Evolutionary conservation across 2,888 invertebrate species (phyloP).

Genomic region (Hyalella azteca): DNA sequence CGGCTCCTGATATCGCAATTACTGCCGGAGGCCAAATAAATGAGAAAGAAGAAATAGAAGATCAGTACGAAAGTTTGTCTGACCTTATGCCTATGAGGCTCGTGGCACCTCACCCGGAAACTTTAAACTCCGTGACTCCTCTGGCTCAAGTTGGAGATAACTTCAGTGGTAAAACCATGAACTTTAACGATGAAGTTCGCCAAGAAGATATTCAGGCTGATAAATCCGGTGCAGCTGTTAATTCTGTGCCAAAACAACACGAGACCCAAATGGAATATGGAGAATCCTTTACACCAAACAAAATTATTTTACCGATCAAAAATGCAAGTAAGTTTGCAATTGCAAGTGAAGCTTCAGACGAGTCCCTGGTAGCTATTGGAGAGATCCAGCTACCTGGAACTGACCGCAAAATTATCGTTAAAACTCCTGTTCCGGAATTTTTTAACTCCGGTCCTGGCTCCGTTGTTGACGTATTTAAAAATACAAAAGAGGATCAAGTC

Average conservation of each 20-base stretch:
- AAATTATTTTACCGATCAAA: not conserved
- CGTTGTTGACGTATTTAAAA: not conserved
- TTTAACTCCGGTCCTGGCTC: conserved; percentile 14
- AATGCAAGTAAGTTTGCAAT: not conserved
- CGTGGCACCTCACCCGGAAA: conserved; percentile 30
- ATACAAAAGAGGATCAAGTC: not conserved
- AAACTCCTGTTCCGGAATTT: conserved; percentile 13
- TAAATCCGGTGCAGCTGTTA: not conserved
- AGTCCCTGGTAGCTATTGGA: not conserved
- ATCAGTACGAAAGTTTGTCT: conserved; percentile 30
- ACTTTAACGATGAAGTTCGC: not conserved
- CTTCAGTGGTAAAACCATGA: conserved; percentile 14
- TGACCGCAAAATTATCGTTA: not conserved
- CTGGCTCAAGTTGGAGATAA: conserved; percentile 4
- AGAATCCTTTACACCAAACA: not conserved
- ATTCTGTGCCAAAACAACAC: not conserved
- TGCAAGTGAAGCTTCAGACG: not conserved
- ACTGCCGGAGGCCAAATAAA: conserved; percentile 1
- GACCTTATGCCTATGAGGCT: conserved; percentile 32
- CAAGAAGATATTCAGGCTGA: not conserved
- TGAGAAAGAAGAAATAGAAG: not conserved
- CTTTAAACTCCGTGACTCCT: conserved; percentile 22
- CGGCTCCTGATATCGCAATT: conserved; percentile 20
- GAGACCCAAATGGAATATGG: conserved; percentile 12
- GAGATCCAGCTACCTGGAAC: conserved; percentile 3